These are phyloP conservation scores for Drosophila orena DNA, from an alignment of 1,140 invertebrate genomes.

Conservation along the genomic window DNA sequence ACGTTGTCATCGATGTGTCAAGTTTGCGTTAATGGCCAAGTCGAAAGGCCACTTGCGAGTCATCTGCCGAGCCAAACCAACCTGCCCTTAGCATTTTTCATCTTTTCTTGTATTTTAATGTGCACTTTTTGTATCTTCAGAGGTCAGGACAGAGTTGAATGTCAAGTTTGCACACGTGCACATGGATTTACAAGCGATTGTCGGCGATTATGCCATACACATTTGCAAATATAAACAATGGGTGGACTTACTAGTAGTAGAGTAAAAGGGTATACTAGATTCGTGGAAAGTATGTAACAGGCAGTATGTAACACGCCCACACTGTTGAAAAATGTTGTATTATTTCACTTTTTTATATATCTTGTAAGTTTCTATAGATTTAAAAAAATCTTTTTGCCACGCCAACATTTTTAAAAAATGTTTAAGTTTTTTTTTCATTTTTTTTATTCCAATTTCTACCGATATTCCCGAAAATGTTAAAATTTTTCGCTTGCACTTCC, in stretches of 20 bases:
- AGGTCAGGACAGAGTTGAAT: slow-evolving; percentile 48
- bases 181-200: slow-evolving; percentile 12
- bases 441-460: no score
- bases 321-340: no score
- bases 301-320: no score
- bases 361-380: no score
- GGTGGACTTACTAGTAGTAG: not conserved
- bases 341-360: no score
- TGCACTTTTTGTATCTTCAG: slow-evolving; percentile 1
- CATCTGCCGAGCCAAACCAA: slow-evolving; percentile 17
- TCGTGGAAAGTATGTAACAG: no score
- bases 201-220: not conserved
- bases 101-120: slow-evolving; percentile 1
- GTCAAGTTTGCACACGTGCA: slow-evolving; percentile 28
- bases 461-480: no score
- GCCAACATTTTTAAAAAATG: no score
- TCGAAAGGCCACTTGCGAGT: slow-evolving; percentile 58
- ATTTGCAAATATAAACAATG: not conserved
- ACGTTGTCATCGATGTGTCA: slow-evolving; percentile 64
- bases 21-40: slow-evolving; percentile 72
- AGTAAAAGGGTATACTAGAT: no score
- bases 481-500: no score
- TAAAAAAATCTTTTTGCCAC: no score
- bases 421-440: no score
- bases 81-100: slow-evolving; percentile 20